These are phyloP conservation scores for Campylorhamphus procurvoides DNA, from an alignment of 2,113 vertebrate genomes.

Conservation along the genomic window DNA sequence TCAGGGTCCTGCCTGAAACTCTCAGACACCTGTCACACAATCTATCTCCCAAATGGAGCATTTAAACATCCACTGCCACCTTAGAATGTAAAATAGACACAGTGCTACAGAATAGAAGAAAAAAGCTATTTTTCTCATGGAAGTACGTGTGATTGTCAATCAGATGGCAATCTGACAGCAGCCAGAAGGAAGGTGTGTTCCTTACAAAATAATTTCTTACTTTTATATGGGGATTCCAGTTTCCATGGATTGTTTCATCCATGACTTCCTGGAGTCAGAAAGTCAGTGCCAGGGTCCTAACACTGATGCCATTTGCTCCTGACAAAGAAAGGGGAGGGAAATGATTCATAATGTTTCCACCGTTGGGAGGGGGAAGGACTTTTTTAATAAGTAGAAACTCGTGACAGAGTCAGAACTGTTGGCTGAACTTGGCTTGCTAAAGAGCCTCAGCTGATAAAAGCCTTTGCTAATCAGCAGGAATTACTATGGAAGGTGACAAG, in stretches of 20 bases:
- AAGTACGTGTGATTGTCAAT: neutral
- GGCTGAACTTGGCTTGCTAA: constrained; percentile 15
- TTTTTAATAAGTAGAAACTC: neutral
- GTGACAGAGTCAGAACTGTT: constrained; percentile 15
- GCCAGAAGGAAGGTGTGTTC: neutral
- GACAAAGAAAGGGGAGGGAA: constrained; percentile 55
- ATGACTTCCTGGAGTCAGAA: constrained; percentile 39
- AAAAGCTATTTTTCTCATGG: neutral
- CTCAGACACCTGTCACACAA: neutral
- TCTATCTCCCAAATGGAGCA: neutral
- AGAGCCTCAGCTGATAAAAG: constrained; percentile 26
- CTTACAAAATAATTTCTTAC: neutral
- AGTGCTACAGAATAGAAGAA: neutral
- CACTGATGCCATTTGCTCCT: constrained; percentile 28
- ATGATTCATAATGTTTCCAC: constrained; percentile 54
- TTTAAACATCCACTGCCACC: neutral
- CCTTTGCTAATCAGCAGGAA: constrained; percentile 44
- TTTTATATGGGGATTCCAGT: constrained; percentile 2
- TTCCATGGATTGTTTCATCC: constrained; percentile 58
- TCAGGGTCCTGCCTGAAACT: neutral
- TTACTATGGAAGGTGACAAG: constrained; percentile 52
- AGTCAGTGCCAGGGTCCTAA: constrained; percentile 6
- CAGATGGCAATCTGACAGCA: neutral
- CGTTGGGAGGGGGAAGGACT: neutral
- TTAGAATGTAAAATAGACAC: neutral